These are phyloP conservation scores for Aplocera efformata DNA, from an alignment of 2,888 invertebrate genomes.

Conservation along the genomic window DNA sequence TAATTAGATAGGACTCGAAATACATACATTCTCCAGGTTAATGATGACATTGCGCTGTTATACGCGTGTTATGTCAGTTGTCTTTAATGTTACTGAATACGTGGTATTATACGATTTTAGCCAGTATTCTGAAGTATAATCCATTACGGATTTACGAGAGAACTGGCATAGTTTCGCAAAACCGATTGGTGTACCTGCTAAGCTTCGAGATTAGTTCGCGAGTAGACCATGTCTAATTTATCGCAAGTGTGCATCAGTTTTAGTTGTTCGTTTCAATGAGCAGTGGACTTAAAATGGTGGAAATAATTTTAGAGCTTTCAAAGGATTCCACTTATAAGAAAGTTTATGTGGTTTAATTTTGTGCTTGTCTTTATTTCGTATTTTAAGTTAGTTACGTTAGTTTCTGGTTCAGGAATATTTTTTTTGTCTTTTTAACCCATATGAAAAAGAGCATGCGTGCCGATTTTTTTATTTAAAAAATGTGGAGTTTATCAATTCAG, in stretches of 20 bases:
- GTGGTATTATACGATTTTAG: conserved; percentile 22
- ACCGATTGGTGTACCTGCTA: conserved; percentile 50
- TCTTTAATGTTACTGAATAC: conserved; percentile 7
- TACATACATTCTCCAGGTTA: conserved; percentile 5
- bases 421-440: no score
- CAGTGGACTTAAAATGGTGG: not conserved
- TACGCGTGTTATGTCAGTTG: conserved; percentile 8
- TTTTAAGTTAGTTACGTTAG: no score
- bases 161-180: conserved; percentile 66
- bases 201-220: conserved; percentile 59
- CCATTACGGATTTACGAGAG: conserved; percentile 58
- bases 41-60: conserved; percentile 9
- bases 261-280: conserved; percentile 1
- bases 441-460: no score
- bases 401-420: no score
- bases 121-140: conserved; percentile 39
- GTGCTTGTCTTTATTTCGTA: no score
- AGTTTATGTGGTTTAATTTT: no score
- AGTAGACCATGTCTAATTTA: conserved; percentile 67
- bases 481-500: no score
- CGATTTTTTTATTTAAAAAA: no score
- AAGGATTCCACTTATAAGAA: no score
- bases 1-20: conserved; percentile 7
- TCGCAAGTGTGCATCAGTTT: conserved; percentile 59
- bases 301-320: no score